Evolutionary conservation across 2,888 invertebrate species (phyloP).

Genomic region (Diaprepes abbreviatus): DNA sequence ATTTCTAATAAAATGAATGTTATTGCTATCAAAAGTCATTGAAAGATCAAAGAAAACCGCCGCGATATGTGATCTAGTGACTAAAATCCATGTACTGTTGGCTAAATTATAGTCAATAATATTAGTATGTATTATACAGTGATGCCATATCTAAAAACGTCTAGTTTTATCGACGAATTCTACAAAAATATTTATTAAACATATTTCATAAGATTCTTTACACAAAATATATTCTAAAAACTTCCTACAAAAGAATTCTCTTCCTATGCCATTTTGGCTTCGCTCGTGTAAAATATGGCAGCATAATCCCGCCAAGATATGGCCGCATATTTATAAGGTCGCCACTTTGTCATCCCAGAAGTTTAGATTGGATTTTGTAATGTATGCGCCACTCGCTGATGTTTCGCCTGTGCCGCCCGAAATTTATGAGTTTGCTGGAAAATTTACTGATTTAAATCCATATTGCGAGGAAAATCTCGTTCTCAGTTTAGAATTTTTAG

Average conservation of each 20-base stretch:
- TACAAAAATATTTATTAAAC: no score
- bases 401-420: conserved; percentile 42
- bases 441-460: conserved; percentile 46
- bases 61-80: no score
- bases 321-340: conserved; percentile 68
- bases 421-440: conserved; percentile 38
- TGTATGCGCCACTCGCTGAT: conserved; percentile 58
- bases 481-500: conserved; percentile 11
- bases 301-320: conserved; percentile 67
- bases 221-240: neutral
- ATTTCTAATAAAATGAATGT: no score
- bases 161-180: no score
- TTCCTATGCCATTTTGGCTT: conserved; percentile 59
- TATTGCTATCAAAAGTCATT: no score
- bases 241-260: neutral
- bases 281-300: conserved; percentile 64
- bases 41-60: no score
- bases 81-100: no score
- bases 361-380: conserved; percentile 70
- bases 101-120: no score
- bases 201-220: no score
- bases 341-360: conserved; percentile 68
- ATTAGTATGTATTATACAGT: no score
- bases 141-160: no score
- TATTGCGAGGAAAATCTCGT: conserved; percentile 19